These are phyloP conservation scores for Allophyes oxyacanthae DNA, from an alignment of 2,888 invertebrate genomes.

Conservation along the genomic window DNA sequence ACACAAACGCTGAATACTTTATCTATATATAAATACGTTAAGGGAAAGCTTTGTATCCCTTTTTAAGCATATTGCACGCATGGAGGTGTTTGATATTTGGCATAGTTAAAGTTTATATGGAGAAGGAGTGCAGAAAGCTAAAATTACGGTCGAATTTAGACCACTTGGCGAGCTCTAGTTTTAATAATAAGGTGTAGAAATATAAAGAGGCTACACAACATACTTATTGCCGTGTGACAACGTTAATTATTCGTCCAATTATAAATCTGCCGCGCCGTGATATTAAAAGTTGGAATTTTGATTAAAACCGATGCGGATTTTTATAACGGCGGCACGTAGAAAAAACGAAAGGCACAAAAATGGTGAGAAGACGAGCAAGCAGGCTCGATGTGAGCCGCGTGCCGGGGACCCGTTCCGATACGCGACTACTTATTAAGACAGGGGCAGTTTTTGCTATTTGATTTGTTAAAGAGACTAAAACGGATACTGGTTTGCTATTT, in stretches of 20 bases:
- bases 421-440: slow-evolving; percentile 86
- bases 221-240: slow-evolving; percentile 76
- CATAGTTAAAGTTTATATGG: too few relatives aligned
- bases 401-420: slow-evolving; percentile 74
- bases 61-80: too few relatives aligned
- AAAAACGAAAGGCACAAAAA: slow-evolving; percentile 82
- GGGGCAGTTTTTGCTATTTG: slow-evolving; percentile 88
- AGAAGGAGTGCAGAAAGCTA: too few relatives aligned
- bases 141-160: too few relatives aligned
- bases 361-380: slow-evolving; percentile 78
- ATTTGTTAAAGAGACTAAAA: slow-evolving; percentile 87
- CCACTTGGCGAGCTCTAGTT: too few relatives aligned
- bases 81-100: too few relatives aligned
- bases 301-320: slow-evolving; percentile 85
- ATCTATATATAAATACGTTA: too few relatives aligned
- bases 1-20: slow-evolving; percentile 28
- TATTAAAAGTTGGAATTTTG: slow-evolving; percentile 85
- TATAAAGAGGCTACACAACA: slow-evolving; percentile 56
- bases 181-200: slow-evolving; percentile 67
- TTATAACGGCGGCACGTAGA: slow-evolving; percentile 78
- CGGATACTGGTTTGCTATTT: slow-evolving; percentile 87
- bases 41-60: too few relatives aligned
- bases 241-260: slow-evolving; percentile 81
- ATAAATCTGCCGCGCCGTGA: slow-evolving; percentile 74
- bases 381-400: slow-evolving; percentile 53